Conservation (phyloP, 2,797 vertebrate species). For the Sphaeramia orbicularis region DNA sequence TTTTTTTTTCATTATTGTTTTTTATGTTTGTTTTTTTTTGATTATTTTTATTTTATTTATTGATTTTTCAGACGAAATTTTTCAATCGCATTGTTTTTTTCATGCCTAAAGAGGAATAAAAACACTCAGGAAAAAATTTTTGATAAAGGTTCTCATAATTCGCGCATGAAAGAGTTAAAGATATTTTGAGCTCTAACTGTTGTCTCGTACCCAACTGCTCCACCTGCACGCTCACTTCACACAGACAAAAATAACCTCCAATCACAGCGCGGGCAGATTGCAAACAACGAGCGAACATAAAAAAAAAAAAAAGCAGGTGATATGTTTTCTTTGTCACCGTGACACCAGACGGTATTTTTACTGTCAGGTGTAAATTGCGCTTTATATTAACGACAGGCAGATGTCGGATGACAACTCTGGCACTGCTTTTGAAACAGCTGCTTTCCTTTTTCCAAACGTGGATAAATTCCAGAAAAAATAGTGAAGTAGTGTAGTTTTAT, state of each 20-base stretch:
- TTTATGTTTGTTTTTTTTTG: too few species aligned
- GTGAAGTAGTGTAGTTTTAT: background rate
- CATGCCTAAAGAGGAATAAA: too few species aligned
- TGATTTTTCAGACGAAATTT: too few species aligned
- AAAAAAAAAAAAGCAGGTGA: constrained; percentile 53
- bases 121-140: too few species aligned
- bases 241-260: constrained; percentile 44
- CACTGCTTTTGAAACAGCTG: background rate
- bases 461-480: constrained; percentile 1
- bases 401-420: constrained; percentile 8
- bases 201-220: background rate
- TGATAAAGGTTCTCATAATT: too few species aligned
- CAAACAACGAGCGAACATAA: constrained; percentile 49
- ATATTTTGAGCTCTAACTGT: constrained; percentile 8
- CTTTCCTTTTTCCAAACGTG: background rate
- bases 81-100: too few species aligned
- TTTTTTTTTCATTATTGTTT: too few species aligned
- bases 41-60: too few species aligned
- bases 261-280: constrained; percentile 43
- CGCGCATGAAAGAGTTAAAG: too few species aligned
- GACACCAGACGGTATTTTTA: constrained; percentile 50
- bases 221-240: constrained; percentile 17
- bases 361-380: constrained; percentile 34
- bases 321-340: background rate
- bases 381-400: constrained; percentile 11